A percentile compares a stretch with the other conserved stretches of the same genome.
phyloP scores from a whole-genome alignment of 2,113 vertebrate genomes.

The Nothoprocta pentlandii region DNA sequence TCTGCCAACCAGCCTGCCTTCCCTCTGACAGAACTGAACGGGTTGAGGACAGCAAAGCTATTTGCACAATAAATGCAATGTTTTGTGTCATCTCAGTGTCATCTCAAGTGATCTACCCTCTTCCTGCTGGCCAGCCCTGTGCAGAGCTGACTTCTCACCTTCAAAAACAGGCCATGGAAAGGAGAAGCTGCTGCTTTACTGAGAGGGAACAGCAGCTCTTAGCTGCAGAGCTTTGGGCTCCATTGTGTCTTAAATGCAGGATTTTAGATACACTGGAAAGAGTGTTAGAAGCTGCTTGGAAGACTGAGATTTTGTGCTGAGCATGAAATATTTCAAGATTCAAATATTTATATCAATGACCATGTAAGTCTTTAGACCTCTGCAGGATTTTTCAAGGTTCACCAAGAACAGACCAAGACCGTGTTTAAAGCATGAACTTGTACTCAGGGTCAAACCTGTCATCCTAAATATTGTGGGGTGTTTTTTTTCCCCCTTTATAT shows the following conservation, averaged over 20 bases:
- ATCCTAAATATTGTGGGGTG: not conserved
- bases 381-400: not conserved
- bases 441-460: not conserved
- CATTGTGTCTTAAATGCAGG: not conserved
- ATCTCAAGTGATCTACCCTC: not conserved
- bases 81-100: not conserved
- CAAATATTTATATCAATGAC: not conserved
- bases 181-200: not conserved
- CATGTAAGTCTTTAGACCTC: not conserved
- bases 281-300: not conserved
- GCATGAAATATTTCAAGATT: not conserved
- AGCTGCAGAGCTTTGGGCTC: not conserved
- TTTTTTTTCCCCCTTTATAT: too few relatives aligned
- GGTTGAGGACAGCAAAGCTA: not conserved
- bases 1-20: not conserved
- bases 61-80: not conserved
- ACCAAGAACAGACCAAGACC: not conserved
- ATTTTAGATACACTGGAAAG: not conserved
- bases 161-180: not conserved
- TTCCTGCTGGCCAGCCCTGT: not conserved
- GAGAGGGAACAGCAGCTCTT: not conserved
- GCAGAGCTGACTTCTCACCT: not conserved
- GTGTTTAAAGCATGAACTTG: not conserved
- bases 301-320: not conserved
- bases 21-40: not conserved